Evolutionary conservation across 2,113 vertebrate species (phyloP).

Genomic region (Anguilla japonica): DNA sequence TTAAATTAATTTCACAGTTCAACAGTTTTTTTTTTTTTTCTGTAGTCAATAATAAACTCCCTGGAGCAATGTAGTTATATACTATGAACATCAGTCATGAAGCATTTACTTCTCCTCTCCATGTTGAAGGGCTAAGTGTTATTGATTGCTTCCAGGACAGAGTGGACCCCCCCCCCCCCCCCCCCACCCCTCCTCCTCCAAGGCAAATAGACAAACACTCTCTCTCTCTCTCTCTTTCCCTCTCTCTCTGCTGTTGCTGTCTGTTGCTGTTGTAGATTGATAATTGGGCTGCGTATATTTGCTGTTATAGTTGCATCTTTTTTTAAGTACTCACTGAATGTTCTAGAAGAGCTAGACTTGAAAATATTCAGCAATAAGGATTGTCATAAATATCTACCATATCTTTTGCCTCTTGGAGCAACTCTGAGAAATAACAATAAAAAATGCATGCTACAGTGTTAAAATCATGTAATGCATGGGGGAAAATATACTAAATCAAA

Average conservation of each 20-base stretch:
- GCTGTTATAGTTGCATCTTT: too few relatives aligned
- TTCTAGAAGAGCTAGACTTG: not conserved
- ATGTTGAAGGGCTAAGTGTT: slow-evolving; percentile 32
- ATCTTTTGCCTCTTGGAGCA: not conserved
- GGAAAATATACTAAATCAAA: not conserved
- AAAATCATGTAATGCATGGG: not conserved
- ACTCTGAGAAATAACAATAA: not conserved
- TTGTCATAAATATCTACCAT: not conserved
- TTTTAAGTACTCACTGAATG: too few relatives aligned
- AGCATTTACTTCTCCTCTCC: slow-evolving; percentile 15
- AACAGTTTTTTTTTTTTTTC: slow-evolving; percentile 40
- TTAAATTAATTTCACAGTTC: slow-evolving; percentile 67
- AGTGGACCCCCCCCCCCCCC: slow-evolving; percentile 45
- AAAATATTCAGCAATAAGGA: not conserved
- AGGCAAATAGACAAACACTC: not conserved
- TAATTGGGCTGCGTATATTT: not conserved
- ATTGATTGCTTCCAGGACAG: slow-evolving; percentile 60
- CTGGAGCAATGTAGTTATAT: slow-evolving; percentile 53
- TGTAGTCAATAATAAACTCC: slow-evolving; percentile 56
- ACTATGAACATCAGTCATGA: slow-evolving; percentile 37
- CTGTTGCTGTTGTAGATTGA: slow-evolving; percentile 15
- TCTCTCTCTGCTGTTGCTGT: slow-evolving; percentile 26
- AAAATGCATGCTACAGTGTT: not conserved
- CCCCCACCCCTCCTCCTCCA: slow-evolving; percentile 31
- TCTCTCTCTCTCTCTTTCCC: slow-evolving; percentile 14